Evolutionary conservation across 2,888 invertebrate species (phyloP).

Genomic region (Panopea generosa): DNA sequence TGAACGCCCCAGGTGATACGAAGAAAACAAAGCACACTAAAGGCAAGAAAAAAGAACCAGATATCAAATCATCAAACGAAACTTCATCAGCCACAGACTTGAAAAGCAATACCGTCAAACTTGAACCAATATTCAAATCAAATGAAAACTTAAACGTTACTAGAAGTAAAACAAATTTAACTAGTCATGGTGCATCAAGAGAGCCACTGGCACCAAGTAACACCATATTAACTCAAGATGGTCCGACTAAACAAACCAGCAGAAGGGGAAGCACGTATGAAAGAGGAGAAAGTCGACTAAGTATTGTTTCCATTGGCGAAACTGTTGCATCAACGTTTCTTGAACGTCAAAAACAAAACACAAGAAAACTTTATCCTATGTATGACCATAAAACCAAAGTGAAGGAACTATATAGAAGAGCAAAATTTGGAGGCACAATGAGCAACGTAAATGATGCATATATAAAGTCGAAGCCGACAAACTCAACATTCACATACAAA

Average conservation of each 20-base stretch:
- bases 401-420: constrained; percentile 37
- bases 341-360: constrained; percentile 36
- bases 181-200: constrained; percentile 1
- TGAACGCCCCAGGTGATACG: too few species aligned
- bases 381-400: constrained; percentile 43
- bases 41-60: neutral
- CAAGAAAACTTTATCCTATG: constrained; percentile 57
- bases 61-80: neutral
- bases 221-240: constrained; percentile 22
- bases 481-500: constrained; percentile 44
- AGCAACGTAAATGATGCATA: neutral
- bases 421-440: constrained; percentile 33
- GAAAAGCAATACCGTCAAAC: constrained; percentile 38
- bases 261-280: constrained; percentile 1
- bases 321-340: constrained; percentile 32
- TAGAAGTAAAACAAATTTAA: too few species aligned
- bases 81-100: neutral
- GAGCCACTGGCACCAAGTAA: constrained; percentile 30
- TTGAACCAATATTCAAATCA: constrained; percentile 31
- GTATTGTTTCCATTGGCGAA: constrained; percentile 58
- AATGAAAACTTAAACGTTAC: constrained; percentile 5
- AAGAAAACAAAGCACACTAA: too few species aligned
- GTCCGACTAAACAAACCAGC: neutral
- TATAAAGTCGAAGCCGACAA: constrained; percentile 10
- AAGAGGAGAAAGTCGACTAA: constrained; percentile 34